Evolutionary conservation across 1,140 invertebrate species (phyloP), one percentile per base, ranked within the genome.

Genomic region (Intoshia linei): DNA sequence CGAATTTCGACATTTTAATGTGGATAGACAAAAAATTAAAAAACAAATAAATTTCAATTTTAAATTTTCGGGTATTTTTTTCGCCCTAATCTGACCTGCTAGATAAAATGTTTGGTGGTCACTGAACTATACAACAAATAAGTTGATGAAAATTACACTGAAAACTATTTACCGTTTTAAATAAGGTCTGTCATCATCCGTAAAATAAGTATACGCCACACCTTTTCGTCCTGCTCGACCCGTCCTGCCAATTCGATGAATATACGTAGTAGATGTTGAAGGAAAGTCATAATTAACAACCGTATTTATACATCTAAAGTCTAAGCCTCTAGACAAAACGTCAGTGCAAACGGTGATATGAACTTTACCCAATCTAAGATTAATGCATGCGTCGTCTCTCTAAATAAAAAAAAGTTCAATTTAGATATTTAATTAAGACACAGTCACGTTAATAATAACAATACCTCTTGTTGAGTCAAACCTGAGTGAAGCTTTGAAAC

Each of bases 231-330:
- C 79, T n/a, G 83, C 84, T 46, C 87, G 60, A 3, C 87, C 87
- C 1, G 83, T 87, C 40, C 87, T 60, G 64, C 70, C 73, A 45
- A 77, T 71, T 45, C 74, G 67, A 60, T 98, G 87, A 45, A 95
- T 74, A 48, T 95, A 95, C 14, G 74, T 73, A 39, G 90, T 73
- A 29, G 72, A 70, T 24, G 70, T 73, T 11, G 71, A 68, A 21
- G 87, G 87, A 50, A 93, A 79, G 62, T 95, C 87, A 54, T 84
- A 95, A 61, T 95, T 95, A 38, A 95, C 67, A 19, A 95, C 81
- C 3, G 93, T 59, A 62, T 83, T 87, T 18, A 95, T 76, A 10
- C 75, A 79, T 52, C 81, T 79, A 49, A 95, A 90, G 61, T 95
- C 87, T 43, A 95, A 78, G 46, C 87, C 87, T 45, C 87, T 67